Percentiles rank a stretch among this genome's conserved stretches.
These are phyloP conservation scores for Diadema setosum DNA, from an alignment of 35 echinoderm and acorn worm species.

Conservation along the genomic window DNA sequence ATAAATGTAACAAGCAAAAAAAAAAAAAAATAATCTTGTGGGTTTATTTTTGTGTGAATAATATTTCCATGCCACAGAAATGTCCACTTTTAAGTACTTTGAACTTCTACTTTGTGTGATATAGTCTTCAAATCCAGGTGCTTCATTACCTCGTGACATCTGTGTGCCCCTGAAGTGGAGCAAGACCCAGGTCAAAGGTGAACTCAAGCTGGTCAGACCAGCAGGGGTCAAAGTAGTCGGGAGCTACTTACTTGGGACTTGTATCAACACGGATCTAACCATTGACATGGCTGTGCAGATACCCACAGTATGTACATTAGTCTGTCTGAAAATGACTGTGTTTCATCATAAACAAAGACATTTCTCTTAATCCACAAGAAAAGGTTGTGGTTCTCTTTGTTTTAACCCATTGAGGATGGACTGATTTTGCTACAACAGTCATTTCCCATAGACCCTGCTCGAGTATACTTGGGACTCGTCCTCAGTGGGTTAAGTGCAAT, in stretches of 20 bases:
- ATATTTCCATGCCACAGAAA: neutral
- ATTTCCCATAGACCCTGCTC: too few relatives aligned
- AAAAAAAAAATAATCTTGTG: too few relatives aligned
- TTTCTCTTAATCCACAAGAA: too few relatives aligned
- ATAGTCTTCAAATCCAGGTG: slow-evolving; percentile 37
- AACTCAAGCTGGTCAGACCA: slow-evolving; percentile 46
- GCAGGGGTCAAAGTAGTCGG: slow-evolving; percentile 56
- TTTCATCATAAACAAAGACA: too few relatives aligned
- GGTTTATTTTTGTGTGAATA: neutral
- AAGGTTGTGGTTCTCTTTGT: too few relatives aligned
- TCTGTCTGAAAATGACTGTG: too few relatives aligned
- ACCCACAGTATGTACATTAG: slow-evolving; percentile 15
- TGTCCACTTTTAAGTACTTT: neutral
- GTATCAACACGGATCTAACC: slow-evolving; percentile 8
- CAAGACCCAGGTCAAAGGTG: slow-evolving; percentile 50
- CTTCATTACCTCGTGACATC: slow-evolving; percentile 33
- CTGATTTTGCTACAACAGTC: too few relatives aligned
- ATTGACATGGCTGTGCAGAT: slow-evolving; percentile 68
- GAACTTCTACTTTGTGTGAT: neutral
- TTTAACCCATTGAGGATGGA: too few relatives aligned
- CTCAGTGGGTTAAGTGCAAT: neutral
- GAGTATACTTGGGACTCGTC: too few relatives aligned
- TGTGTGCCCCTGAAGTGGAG: slow-evolving; percentile 32
- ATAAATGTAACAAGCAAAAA: too few relatives aligned
- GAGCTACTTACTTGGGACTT: slow-evolving; percentile 54